Base-by-base conservation (phyloP, 2,888 invertebrate species). In the Eurytoma adleriae region DNA sequence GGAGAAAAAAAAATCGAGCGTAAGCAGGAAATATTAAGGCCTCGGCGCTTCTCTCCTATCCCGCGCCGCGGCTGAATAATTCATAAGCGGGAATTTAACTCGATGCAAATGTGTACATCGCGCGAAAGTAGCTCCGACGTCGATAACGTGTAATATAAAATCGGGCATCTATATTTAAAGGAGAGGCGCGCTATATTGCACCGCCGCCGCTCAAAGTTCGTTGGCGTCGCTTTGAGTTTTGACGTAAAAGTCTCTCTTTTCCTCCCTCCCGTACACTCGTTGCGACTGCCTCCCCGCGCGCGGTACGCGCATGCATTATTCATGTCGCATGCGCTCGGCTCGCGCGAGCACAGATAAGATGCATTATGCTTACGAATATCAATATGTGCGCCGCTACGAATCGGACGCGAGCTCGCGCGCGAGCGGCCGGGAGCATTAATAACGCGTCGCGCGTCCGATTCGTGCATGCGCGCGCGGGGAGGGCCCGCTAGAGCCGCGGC, bases 331-430 rank as follows among this genome's bases (percentile, higher is more conserved):
- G 56, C 50, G 18, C 57, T 76, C 62, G 82, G 72, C 73, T 78
- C 71, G 80, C 80, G 80, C 66, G 80, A 61, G 56, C 54, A 40
- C 59, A 78, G 82, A 81, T 76, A 83, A 84, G 82, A 83, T 83
- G 84, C 84, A 84, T 85, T 83, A 83, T 83, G 83, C 85, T 85
- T 84, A 82, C 84, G 82, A 85, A 83, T 84, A 86, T 86, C 86
- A 86, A 85, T 86, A 86, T 85, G 84, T 83, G 84, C 82, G 78
- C 80, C 72, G 67, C 24, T 73, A 66, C 56, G 67, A 81, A 70
- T 78, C 73, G 68, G 64, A 67, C 62, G 48, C 54, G 59, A 1
- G 27, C 57, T n/a, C 1, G 3, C 16, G 52, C 18, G n/a, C 18
- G 27, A 16, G 24, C 12, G 52, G 20, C 24, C 16, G 24, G 54